Base-by-base conservation (phyloP, 2,113 vertebrate species). In the Fulmarus glacialis region DNA sequence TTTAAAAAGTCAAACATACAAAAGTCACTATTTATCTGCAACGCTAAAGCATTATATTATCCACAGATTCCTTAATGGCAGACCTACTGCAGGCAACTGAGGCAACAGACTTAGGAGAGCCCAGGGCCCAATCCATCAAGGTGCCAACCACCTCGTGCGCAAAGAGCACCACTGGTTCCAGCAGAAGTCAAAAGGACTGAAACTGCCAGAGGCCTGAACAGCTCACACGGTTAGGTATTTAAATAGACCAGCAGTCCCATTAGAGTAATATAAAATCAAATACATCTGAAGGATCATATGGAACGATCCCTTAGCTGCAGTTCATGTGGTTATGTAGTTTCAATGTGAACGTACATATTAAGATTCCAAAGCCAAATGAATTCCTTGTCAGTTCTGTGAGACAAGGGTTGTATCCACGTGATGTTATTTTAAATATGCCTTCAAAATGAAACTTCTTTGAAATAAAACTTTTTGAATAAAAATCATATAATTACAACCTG, bases 311-410 rank as follows among this genome's bases (percentile, higher is more conserved):
- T 48, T 11, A 27, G 36, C 20, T 81, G 53, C 1, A 0, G 21
- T 92, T 96, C 55, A 55, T 79, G 32, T 6, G 93, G 68, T 68
- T 81, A 68, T 23, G 52, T 72, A 85, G 79, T 83, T 97, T 94
- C 90, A 97, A 60, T 11, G 7, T 72, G 90, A 92, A 95, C 90
- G 91, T 79, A 77, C 36, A 36, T 77, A 78, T 50, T 72, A 96
- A 93, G 59, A 80, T 91, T 71, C 87, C 96, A 93, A 96, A 96
- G 95, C 93, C 94, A 91, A 84, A 97, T 75, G 15, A 92, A 88
- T 96, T 96, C 89, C 82, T 52, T 85, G 79, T 48, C 95, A 88
- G 63, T 87, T 96, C 87, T 75, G 87, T 79, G 90, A 95, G 77
- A 42, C 59, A 36, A 89, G 77, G 80, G 78, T 75, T 82, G 78